Evolutionary conservation across 2,797 vertebrate genomes (phyloP), one percentile per base, ranked within the genome.

Genomic region (Lophotriccus pileatus): DNA sequence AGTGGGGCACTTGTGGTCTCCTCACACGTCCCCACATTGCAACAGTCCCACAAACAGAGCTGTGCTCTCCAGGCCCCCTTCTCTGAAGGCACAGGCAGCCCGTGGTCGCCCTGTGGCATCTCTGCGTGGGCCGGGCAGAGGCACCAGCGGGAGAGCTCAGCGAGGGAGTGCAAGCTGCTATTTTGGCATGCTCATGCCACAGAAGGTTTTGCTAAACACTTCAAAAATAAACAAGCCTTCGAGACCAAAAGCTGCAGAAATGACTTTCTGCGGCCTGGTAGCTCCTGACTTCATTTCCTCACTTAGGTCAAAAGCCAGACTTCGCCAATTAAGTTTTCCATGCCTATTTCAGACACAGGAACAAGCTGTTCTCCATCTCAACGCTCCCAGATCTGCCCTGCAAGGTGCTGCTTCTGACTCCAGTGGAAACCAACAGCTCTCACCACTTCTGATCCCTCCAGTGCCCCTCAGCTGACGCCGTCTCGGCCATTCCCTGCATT

Each of bases 221-320:
- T 68, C 74, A 88, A 78, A 96, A 96, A 94, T 94, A 93, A 96
- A 95, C 93, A 96, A 93, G 81, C 77, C 93, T 94, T 92, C 80
- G 0, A 94, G 93, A 94, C 93, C 85, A 77, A 96, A 96, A 91
- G 94, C 95, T 97, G 87, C 94, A 96, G 95, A 90, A 94, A 70
- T 87, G 1, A 73, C 66, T 92, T 95, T 94, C 94, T 93, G 94
- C 70, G 84, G 95, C 91, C 91, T 79, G 80, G 44, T 93, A 96
- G 91, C 89, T 96, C 87, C 91, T 94, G 91, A 91, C 95, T 96
- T 93, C 67, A 96, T 95, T 95, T 95, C 91, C 80, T 94, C 85
- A 58, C 77, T 94, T 96, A 96, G 96, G 95, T 96, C 94, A 96
- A 96, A 95, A 94, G 93, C 83, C 93, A 87, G 83, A 88, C 84